Percentiles rank a stretch among this genome's conserved stretches.
Conservation (phyloP, 2,113 vertebrate species). For the Smithornis capensis region DNA sequence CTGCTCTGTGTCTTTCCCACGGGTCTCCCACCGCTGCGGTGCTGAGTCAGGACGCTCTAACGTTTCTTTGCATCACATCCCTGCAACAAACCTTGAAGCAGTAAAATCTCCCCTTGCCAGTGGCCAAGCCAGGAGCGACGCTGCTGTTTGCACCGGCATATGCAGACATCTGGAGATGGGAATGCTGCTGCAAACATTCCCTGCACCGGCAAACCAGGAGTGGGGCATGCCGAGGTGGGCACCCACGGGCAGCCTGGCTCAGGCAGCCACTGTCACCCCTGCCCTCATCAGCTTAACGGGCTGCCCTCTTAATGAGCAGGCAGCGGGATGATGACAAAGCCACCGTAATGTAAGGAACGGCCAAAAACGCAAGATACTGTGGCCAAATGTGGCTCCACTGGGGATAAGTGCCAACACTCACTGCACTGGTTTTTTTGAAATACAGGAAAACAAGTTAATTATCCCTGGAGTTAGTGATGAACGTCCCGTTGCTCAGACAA, state of each 20-base stretch:
- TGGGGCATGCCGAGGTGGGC: accelerated
- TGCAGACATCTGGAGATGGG: background rate
- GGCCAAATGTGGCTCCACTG: background rate
- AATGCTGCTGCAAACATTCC: background rate
- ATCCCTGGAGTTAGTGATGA: slow-evolving; percentile 14
- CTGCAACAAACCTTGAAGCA: background rate
- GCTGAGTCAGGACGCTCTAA: background rate
- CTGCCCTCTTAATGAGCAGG: slow-evolving; percentile 12
- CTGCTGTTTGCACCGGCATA: background rate
- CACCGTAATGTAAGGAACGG: background rate
- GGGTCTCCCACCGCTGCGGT: background rate
- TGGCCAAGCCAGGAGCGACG: background rate
- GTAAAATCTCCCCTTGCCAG: background rate
- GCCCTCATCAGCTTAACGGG: background rate
- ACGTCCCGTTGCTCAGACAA: slow-evolving; percentile 53
- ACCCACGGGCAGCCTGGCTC: background rate
- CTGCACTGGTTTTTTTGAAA: slow-evolving; percentile 10
- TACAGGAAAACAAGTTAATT: slow-evolving; percentile 58
- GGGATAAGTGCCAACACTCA: background rate
- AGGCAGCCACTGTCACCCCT: background rate
- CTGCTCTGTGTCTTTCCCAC: background rate
- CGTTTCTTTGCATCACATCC: background rate
- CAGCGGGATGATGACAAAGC: background rate
- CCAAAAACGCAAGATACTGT: background rate
- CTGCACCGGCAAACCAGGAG: background rate